A percentile compares a stretch with the other conserved stretches of the same genome.
Evolutionary conservation across 2,797 vertebrate genomes (phyloP).

Genomic region (Pseudopleuronectes americanus): DNA sequence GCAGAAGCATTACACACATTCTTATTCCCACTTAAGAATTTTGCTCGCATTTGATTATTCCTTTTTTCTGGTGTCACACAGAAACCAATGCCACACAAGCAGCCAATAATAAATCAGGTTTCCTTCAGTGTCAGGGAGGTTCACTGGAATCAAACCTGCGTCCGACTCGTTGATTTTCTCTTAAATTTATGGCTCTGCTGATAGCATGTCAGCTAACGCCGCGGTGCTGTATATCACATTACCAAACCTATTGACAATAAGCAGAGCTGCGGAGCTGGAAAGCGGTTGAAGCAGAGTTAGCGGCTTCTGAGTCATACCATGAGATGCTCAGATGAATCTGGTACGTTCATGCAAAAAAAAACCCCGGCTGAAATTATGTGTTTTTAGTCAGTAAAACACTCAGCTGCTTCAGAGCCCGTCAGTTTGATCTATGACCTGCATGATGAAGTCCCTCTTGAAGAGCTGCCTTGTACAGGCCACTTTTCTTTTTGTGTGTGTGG

Average conservation of each 20-base stretch:
- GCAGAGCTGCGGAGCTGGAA: conserved; percentile 49
- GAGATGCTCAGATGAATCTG: conserved; percentile 54
- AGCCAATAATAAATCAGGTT: conserved; percentile 59
- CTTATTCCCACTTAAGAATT: conserved; percentile 52
- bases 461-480: conserved; percentile 25
- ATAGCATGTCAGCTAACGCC: conserved; percentile 69
- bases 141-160: conserved; percentile 58
- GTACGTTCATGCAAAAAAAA: conserved; percentile 36
- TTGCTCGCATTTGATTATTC: conserved; percentile 64
- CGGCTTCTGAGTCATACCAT: conserved; percentile 54
- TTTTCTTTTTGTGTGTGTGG: conserved; percentile 18
- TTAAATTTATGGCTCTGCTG: conserved; percentile 68
- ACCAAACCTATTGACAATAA: conserved; percentile 64
- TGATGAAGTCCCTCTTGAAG: conserved; percentile 41
- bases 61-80: conserved; percentile 25
- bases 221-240: conserved; percentile 71
- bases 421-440: conserved; percentile 60
- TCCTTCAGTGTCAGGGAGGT: conserved; percentile 50
- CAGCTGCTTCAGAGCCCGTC: conserved; percentile 51
- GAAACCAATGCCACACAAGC: conserved; percentile 60
- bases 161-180: conserved; percentile 65
- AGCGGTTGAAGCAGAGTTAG: conserved; percentile 41
- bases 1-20: conserved; percentile 59
- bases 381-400: conserved; percentile 57
- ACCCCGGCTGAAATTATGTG: conserved; percentile 43